phyloP scores from a whole-genome alignment of 2,888 invertebrate genomes.

The Biston stratarius region DNA sequence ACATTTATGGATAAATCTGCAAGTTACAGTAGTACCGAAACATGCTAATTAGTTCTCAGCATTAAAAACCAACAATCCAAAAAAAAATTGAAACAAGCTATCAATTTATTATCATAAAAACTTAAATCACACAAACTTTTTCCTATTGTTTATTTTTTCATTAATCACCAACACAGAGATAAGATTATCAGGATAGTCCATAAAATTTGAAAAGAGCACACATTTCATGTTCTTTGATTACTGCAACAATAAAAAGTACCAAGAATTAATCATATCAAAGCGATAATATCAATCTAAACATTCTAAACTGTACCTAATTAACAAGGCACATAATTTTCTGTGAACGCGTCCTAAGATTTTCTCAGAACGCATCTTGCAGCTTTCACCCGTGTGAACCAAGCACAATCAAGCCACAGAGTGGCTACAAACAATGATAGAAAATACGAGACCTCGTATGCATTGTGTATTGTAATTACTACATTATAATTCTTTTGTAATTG shows the following conservation, averaged over 20 bases:
- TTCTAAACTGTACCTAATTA: conserved; percentile 25
- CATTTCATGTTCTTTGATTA: not conserved
- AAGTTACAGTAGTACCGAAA: no score
- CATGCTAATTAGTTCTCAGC: no score
- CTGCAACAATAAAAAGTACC: conserved; percentile 24
- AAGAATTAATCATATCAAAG: conserved; percentile 9
- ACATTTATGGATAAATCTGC: no score
- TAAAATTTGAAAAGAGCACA: not conserved
- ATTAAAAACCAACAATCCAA: no score
- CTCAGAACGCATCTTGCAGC: conserved; percentile 47
- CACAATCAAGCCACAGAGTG: conserved; percentile 49
- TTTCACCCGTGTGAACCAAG: conserved; percentile 58
- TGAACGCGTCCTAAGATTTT: conserved; percentile 51
- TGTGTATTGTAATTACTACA: conserved; percentile 42
- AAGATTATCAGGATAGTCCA: no score
- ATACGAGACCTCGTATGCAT: conserved; percentile 35
- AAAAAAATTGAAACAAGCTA: no score
- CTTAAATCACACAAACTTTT: no score
- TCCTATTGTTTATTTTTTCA: no score
- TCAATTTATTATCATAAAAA: no score
- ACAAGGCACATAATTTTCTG: conserved; percentile 35
- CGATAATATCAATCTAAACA: conserved; percentile 22
- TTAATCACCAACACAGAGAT: no score
- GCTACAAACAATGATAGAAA: conserved; percentile 43
- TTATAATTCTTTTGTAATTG: conserved; percentile 44